Evolutionary conservation across 2,797 vertebrate genomes (phyloP).

Genomic region (Gymnodraco acuticeps): DNA sequence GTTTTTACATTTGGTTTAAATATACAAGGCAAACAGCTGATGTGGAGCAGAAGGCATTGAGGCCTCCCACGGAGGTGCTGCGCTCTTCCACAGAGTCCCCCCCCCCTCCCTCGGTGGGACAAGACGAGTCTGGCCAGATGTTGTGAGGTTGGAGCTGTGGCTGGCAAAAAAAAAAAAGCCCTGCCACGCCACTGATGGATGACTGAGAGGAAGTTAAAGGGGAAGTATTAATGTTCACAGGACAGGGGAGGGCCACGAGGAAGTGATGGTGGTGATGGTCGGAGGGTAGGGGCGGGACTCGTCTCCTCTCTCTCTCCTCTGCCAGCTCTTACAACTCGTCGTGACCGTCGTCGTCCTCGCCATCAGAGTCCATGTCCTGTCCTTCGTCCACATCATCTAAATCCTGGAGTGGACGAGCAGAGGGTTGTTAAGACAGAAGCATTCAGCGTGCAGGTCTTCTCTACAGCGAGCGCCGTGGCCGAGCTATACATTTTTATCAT

Average conservation of each 20-base stretch:
- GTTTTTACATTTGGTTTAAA: constrained; percentile 73
- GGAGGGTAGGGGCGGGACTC: constrained; percentile 74
- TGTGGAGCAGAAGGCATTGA: constrained; percentile 73
- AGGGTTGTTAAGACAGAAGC: not conserved
- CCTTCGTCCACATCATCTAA: constrained; percentile 87
- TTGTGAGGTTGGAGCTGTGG: constrained; percentile 58
- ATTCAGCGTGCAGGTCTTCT: not conserved
- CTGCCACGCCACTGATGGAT: constrained; percentile 51
- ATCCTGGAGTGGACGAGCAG: constrained; percentile 79
- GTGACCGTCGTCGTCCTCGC: constrained; percentile 90
- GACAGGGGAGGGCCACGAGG: constrained; percentile 65
- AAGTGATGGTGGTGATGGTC: constrained; percentile 78
- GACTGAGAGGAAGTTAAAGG: constrained; percentile 65
- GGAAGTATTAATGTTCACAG: constrained; percentile 80
- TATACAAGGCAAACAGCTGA: constrained; percentile 75
- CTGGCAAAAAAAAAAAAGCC: constrained; percentile 22
- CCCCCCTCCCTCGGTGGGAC: constrained; percentile 41
- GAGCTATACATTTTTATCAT: too few relatives aligned
- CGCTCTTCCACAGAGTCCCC: constrained; percentile 60
- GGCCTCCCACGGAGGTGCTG: constrained; percentile 66
- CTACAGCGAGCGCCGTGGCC: not conserved
- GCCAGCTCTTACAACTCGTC: constrained; percentile 91
- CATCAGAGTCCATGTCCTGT: constrained; percentile 87
- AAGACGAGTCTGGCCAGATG: constrained; percentile 67
- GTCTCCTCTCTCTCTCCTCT: constrained; percentile 66